These are phyloP conservation scores for Odontophorus gujanensis DNA, from an alignment of 2,113 vertebrate genomes.

Conservation along the genomic window DNA sequence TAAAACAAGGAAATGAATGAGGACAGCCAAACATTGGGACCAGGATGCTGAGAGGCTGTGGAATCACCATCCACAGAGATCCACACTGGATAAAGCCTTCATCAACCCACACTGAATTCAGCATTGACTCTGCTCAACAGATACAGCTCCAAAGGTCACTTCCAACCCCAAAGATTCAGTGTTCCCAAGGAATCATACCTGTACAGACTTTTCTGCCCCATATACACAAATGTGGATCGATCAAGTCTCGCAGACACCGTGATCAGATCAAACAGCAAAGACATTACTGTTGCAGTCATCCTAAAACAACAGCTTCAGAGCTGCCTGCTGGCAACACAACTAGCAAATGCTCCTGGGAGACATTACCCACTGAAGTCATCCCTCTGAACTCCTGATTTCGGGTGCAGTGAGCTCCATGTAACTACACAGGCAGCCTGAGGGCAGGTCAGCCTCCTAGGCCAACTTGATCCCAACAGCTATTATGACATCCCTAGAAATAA, in stretches of 20 bases:
- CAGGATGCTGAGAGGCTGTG: not conserved
- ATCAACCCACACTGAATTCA: not conserved
- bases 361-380: not conserved
- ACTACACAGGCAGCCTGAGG: not conserved
- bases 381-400: not conserved
- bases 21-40: not conserved
- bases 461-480: not conserved
- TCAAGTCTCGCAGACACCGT: not conserved
- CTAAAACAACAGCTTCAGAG: not conserved
- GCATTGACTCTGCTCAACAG: not conserved
- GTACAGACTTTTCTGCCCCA: not conserved
- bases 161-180: fast-evolving
- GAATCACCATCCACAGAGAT: not conserved
- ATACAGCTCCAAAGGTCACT: not conserved
- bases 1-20: not conserved
- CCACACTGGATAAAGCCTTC: fast-evolving
- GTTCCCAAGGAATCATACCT: not conserved
- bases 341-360: not conserved
- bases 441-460: not conserved
- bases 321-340: not conserved
- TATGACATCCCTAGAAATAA: not conserved
- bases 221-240: fast-evolving
- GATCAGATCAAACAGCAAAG: not conserved
- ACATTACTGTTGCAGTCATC: fast-evolving
- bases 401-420: not conserved